These are phyloP conservation scores for Eupithecia exiguata DNA, from an alignment of 2,888 invertebrate species.

Conservation along the genomic window DNA sequence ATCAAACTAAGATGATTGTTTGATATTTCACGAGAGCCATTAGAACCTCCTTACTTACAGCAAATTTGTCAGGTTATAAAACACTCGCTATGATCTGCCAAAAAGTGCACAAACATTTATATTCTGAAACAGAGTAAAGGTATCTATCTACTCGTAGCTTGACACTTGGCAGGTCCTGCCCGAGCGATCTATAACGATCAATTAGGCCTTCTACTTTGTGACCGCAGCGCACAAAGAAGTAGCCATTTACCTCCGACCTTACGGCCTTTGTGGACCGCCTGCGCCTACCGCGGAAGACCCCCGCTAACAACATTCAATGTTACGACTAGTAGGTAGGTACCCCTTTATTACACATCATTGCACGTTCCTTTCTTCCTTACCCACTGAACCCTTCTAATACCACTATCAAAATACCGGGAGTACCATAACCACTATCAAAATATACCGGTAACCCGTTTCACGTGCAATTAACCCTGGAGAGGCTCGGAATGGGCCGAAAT, in stretches of 20 bases:
- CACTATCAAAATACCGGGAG: constrained; percentile 35
- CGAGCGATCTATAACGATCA: background rate
- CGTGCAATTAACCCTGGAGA: constrained; percentile 39
- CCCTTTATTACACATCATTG: constrained; percentile 26
- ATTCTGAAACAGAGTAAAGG: background rate
- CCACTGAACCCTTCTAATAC: constrained; percentile 36
- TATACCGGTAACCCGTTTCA: constrained; percentile 36
- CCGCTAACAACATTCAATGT: constrained; percentile 19
- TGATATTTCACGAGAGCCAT: no score
- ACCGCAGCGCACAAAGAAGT: background rate
- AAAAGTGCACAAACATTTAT: background rate
- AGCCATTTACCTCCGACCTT: background rate
- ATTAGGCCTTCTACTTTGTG: background rate
- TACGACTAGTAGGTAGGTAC: constrained; percentile 9
- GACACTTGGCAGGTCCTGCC: background rate
- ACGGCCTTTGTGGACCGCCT: background rate
- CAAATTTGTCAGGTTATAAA: no score
- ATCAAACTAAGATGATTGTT: no score
- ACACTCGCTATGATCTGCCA: no score
- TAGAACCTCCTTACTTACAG: no score
- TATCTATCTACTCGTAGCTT: background rate
- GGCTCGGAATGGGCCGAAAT: constrained; percentile 13
- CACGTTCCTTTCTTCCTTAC: constrained; percentile 17
- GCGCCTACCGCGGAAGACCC: background rate
- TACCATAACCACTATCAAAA: constrained; percentile 30